phyloP scores from a whole-genome alignment of 2,888 invertebrate species.

The Steinernema hermaphroditum region DNA sequence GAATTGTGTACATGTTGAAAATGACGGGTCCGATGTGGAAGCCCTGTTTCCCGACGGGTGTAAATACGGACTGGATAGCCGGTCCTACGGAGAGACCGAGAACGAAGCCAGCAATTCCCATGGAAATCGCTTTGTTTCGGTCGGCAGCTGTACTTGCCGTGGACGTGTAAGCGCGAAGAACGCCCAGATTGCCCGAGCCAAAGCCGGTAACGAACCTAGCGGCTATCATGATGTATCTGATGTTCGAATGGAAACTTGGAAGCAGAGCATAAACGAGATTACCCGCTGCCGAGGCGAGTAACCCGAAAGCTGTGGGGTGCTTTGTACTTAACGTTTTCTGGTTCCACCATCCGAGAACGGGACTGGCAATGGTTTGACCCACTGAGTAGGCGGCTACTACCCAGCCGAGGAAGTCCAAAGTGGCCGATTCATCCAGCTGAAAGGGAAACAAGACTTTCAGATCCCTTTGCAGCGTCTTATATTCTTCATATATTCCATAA shows the following conservation, averaged over 20 bases:
- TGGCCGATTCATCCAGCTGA: slow-evolving; percentile 45
- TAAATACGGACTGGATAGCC: slow-evolving; percentile 45
- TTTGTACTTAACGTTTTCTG: slow-evolving; percentile 45
- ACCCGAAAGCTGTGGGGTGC: slow-evolving; percentile 42
- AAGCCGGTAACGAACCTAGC: slow-evolving; percentile 43
- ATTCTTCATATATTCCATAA: too few species aligned
- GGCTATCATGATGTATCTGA: slow-evolving; percentile 40
- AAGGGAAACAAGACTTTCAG: too few species aligned
- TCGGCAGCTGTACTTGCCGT: slow-evolving; percentile 49
- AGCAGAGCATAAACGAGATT: slow-evolving; percentile 46
- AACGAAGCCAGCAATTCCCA: slow-evolving; percentile 48
- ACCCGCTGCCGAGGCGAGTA: slow-evolving; percentile 42
- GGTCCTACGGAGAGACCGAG: slow-evolving; percentile 49
- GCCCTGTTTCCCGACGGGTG: slow-evolving; percentile 43
- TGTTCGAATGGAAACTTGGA: slow-evolving; percentile 36
- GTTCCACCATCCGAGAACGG: slow-evolving; percentile 48
- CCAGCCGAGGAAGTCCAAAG: slow-evolving; percentile 48
- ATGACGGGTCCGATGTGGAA: slow-evolving; percentile 38
- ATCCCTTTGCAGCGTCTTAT: too few species aligned
- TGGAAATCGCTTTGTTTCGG: slow-evolving; percentile 45
- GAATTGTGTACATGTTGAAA: slow-evolving; percentile 49
- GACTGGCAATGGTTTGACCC: slow-evolving; percentile 47
- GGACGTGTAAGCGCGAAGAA: slow-evolving; percentile 44
- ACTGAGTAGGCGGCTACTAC: slow-evolving; percentile 48
- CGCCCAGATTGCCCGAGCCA: slow-evolving; percentile 45